Evolutionary conservation across 2,888 invertebrate genomes (phyloP).

Genomic region (Sylvicola cinctus): DNA sequence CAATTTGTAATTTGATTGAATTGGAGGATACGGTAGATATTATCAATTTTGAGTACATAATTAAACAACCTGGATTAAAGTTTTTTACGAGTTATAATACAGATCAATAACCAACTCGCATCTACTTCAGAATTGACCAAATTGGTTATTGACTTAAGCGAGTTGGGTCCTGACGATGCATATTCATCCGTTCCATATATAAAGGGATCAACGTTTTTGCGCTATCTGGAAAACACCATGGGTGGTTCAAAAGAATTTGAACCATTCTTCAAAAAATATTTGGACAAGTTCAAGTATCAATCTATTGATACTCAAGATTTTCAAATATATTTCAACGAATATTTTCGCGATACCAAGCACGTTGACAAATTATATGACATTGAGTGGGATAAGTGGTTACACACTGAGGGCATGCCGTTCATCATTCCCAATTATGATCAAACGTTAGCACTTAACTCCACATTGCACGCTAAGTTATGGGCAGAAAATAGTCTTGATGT

Average conservation of each 20-base stretch:
- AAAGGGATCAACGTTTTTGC: slow-evolving; percentile 75
- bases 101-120: slow-evolving; percentile 34
- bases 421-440: slow-evolving; percentile 57
- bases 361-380: slow-evolving; percentile 32
- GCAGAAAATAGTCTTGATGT: slow-evolving; percentile 24
- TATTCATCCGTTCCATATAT: slow-evolving; percentile 83
- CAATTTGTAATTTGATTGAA: slow-evolving; percentile 54
- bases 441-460: slow-evolving; percentile 38
- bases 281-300: slow-evolving; percentile 56
- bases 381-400: slow-evolving; percentile 74
- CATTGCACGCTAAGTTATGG: slow-evolving; percentile 35
- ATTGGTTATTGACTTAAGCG: slow-evolving; percentile 56
- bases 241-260: slow-evolving; percentile 68
- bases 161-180: slow-evolving; percentile 78
- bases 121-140: slow-evolving; percentile 46
- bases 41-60: too few relatives aligned
- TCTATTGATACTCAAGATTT: slow-evolving; percentile 71
- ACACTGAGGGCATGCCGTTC: slow-evolving; percentile 72
- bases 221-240: slow-evolving; percentile 61
- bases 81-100: too few relatives aligned
- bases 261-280: slow-evolving; percentile 61
- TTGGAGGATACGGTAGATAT: too few relatives aligned
- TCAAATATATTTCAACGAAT: slow-evolving; percentile 45
- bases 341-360: slow-evolving; percentile 37
- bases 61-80: too few relatives aligned